These are phyloP conservation scores for Aphidoletes aphidimyza DNA, from an alignment of 2,888 invertebrate species.

Conservation along the genomic window DNA sequence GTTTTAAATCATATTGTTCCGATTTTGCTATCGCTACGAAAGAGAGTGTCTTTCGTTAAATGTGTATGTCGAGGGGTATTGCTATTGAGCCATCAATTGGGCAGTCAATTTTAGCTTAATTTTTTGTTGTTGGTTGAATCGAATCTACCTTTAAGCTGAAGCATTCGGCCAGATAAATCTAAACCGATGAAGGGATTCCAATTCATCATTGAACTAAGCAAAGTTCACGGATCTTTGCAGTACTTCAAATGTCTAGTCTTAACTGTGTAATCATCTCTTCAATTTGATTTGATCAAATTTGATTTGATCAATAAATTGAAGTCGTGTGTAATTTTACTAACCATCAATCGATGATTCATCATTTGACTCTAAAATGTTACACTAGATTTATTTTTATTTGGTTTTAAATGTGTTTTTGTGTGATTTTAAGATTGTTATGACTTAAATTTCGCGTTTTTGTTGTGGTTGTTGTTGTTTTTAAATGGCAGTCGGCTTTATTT, in stretches of 20 bases:
- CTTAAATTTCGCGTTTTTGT: background rate
- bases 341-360: background rate
- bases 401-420: background rate
- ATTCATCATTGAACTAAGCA: background rate
- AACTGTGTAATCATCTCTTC: background rate
- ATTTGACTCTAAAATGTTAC: background rate
- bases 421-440: background rate
- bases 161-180: too few relatives aligned
- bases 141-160: too few relatives aligned
- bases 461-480: conserved; percentile 50
- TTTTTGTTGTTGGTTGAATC: too few relatives aligned
- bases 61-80: background rate
- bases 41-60: background rate
- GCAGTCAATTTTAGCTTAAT: conserved; percentile 29
- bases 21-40: too few relatives aligned
- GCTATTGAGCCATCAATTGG: background rate
- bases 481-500: conserved; percentile 57
- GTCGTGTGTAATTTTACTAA: background rate
- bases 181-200: too few relatives aligned
- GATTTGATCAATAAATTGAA: too few relatives aligned
- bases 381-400: background rate
- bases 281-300: background rate
- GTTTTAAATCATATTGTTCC: background rate
- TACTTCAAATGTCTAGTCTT: background rate
- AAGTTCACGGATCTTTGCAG: background rate